phyloP scores from a whole-genome alignment of 2,888 invertebrate species.

The Cataglyphis albicans region DNA sequence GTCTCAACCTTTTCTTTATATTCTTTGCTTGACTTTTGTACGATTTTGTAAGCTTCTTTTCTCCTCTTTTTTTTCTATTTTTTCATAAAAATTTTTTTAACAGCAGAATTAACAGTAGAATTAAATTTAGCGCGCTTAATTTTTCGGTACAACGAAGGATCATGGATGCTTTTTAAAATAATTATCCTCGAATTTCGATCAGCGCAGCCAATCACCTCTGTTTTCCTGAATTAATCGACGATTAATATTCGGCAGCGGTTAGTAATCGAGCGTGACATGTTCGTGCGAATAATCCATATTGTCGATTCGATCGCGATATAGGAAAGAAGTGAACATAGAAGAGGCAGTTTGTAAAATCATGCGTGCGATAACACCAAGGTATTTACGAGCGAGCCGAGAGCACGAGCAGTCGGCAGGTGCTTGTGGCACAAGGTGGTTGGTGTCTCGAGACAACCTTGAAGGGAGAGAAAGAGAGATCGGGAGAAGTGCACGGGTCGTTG shows the following conservation, averaged over 20 bases:
- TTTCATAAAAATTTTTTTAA: not conserved
- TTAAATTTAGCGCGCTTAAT: not conserved
- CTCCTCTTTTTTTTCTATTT: not conserved
- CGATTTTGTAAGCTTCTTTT: not conserved
- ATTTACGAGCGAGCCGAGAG: constrained; percentile 72
- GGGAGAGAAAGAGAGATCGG: constrained; percentile 51
- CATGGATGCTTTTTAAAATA: not conserved
- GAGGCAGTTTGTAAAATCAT: constrained; percentile 56
- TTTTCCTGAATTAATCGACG: constrained; percentile 13
- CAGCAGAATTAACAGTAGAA: not conserved
- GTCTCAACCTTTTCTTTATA: not conserved
- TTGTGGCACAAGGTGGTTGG: constrained; percentile 77
- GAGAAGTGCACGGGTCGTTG: constrained; percentile 79
- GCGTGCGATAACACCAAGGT: constrained; percentile 66
- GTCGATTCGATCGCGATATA: not conserved
- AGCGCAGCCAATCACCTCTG: not conserved
- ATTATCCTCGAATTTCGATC: not conserved
- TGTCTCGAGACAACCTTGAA: constrained; percentile 79
- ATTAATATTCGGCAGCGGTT: constrained; percentile 18
- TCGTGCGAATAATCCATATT: constrained; percentile 20
- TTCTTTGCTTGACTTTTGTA: not conserved
- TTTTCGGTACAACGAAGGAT: not conserved
- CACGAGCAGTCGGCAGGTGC: constrained; percentile 75
- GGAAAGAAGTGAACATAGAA: constrained; percentile 34
- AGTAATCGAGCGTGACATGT: constrained; percentile 22